These are phyloP conservation scores for Biston stratarius DNA, from an alignment of 2,888 invertebrate species.

Conservation along the genomic window DNA sequence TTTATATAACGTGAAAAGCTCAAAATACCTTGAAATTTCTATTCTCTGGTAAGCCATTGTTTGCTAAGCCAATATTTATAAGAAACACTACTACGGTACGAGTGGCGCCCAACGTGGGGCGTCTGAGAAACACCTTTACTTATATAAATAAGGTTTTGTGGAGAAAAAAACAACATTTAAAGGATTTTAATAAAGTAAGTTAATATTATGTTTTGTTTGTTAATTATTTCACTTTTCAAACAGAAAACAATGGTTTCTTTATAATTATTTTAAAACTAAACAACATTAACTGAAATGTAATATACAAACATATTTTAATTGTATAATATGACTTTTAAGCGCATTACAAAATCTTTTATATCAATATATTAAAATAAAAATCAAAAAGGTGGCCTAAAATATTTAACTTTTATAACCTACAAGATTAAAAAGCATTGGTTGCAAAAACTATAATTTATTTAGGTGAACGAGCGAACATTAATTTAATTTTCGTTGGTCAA, in stretches of 20 bases:
- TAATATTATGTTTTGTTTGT: too few species aligned
- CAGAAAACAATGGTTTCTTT: too few species aligned
- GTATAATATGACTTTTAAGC: too few species aligned
- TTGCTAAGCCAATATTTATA: not conserved
- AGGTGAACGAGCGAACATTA: not conserved
- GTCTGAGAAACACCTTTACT: not conserved
- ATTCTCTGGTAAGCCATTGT: not conserved
- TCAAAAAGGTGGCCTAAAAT: not conserved
- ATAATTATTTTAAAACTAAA: too few species aligned
- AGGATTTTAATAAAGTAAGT: too few species aligned
- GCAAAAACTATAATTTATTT: not conserved
- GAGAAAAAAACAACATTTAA: too few species aligned
- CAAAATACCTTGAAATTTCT: not conserved
- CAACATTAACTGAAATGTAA: too few species aligned
- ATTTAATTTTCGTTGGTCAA: not conserved
- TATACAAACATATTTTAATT: too few species aligned
- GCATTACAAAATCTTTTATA: too few species aligned
- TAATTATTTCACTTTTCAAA: too few species aligned
- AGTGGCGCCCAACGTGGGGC: not conserved
- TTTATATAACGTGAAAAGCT: not conserved
- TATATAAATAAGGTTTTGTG: too few species aligned
- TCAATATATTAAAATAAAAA: too few species aligned
- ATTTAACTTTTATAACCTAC: not conserved
- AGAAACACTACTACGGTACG: not conserved
- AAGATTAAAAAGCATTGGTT: not conserved